Evolutionary conservation across 2,888 invertebrate species (phyloP), one percentile per base, ranked within the genome.

Genomic region (Myathropa florea): DNA sequence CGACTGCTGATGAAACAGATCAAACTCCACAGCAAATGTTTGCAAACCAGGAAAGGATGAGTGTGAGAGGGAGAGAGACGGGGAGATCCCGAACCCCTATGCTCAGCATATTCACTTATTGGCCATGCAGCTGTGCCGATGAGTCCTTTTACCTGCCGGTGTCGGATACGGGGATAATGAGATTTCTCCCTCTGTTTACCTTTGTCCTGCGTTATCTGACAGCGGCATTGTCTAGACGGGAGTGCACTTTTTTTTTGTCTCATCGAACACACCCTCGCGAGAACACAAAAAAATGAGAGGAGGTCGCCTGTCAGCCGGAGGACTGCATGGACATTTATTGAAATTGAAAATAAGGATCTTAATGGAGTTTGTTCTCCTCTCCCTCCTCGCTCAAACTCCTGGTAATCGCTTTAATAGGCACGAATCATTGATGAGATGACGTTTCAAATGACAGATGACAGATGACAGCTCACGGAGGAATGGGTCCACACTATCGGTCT

Each of bases 191-290:
- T 39, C 59, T 14, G 18, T 64, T 6, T 39, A 12, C 24, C 26
- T 53, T 21, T 30, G 14, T 65, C 60, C 73, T 73, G 79, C 63
- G 72, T 83, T 70, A 75, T 83, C 68, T 64, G 75, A 76, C 24
- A 55, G 53, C 46, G 75, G 65, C 67, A 84, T 80, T 84, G 84
- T 80, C 84, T 84, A 84, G 84, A 84, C 84, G 10, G 84, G 65
- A 84, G 83, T 65, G 71, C 59, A 64, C 79, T 39, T 73, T 55
- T 39, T 73, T 55, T 46, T 83, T 78, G 39, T 30, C 55, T 75
- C 12, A 18, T 10, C 24, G 28, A n/a, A 57, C 80, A 70, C 84
- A 76, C 84, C 84, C 83, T 76, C 71, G 73, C 71, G 57, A 30
- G 60, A 68, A 67, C 72, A 67, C 30, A 33, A 68, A 28, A 68